Conservation (phyloP, 1,140 invertebrate species). For the Drosophila erecta region DNA sequence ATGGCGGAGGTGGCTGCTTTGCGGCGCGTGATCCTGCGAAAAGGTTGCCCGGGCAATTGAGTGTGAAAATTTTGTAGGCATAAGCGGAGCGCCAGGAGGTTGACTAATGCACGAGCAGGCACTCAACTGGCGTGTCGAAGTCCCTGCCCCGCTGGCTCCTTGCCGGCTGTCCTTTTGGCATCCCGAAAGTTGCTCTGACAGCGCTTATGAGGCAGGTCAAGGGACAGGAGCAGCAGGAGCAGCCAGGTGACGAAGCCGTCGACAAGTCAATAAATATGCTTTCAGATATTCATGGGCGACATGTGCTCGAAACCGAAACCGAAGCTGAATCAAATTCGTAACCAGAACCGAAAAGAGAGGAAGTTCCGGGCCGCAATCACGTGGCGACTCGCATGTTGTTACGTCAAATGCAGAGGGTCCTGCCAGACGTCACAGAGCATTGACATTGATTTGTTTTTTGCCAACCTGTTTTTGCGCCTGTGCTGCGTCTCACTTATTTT, state of each 20-base stretch:
- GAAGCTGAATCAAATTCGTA: neutral
- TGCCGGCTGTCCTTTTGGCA: neutral
- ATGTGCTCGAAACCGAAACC: conserved; percentile 22
- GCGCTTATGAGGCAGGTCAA: conserved; percentile 74
- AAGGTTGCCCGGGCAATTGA: conserved; percentile 81
- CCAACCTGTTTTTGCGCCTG: conserved; percentile 25
- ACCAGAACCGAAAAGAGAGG: neutral
- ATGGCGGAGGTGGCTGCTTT: conserved; percentile 8
- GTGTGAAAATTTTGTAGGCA: conserved; percentile 78
- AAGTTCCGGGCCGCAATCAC: conserved; percentile 56
- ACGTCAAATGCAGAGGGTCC: conserved; percentile 23
- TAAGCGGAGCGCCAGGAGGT: conserved; percentile 46
- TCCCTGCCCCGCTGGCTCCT: neutral
- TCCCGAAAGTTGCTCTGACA: conserved; percentile 51
- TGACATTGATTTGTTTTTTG: conserved; percentile 77
- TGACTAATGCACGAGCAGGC: conserved; percentile 80
- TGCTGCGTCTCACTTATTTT: conserved; percentile 72
- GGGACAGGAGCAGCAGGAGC: conserved; percentile 18
- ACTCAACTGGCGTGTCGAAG: conserved; percentile 74
- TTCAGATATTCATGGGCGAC: conserved; percentile 66
- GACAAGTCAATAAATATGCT: conserved; percentile 81
- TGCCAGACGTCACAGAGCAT: conserved; percentile 53
- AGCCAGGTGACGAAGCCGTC: conserved; percentile 45
- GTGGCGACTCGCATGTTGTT: conserved; percentile 51
- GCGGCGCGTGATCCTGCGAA: conserved; percentile 77